Conservation (phyloP, 1,140 invertebrate genomes). For the Danaus melanippus region DNA sequence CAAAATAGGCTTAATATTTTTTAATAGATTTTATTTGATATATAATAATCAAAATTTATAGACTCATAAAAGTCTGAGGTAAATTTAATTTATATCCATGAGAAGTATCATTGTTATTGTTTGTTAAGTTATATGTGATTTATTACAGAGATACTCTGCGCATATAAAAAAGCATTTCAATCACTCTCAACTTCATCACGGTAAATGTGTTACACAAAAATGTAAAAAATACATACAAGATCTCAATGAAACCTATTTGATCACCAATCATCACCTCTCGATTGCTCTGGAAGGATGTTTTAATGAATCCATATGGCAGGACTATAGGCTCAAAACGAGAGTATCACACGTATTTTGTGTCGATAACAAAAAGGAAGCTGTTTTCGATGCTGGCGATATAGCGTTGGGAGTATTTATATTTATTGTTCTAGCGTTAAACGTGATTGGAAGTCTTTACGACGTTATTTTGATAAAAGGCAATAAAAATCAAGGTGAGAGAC, state of each 20-base stretch:
- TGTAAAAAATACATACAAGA: conserved; percentile 14
- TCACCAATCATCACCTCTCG: too few species aligned
- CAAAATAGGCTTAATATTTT: too few species aligned
- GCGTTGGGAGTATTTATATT: conserved; percentile 12
- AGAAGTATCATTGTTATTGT: too few species aligned
- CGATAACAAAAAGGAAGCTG: conserved; percentile 9
- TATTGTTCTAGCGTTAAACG: conserved; percentile 10
- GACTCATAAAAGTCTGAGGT: too few species aligned
- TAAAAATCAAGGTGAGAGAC: conserved; percentile 3
- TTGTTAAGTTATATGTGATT: neutral
- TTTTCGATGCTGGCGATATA: conserved; percentile 15
- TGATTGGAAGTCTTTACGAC: conserved; percentile 23
- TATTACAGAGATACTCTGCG: conserved; percentile 24
- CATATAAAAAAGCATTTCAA: conserved; percentile 23
- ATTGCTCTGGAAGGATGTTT: conserved; percentile 19
- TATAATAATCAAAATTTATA: too few species aligned
- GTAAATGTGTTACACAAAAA: conserved; percentile 21
- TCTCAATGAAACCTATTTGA: conserved; percentile 3
- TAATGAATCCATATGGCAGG: conserved; percentile 18
- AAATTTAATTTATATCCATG: too few species aligned
- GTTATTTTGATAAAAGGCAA: conserved; percentile 5
- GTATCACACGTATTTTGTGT: conserved; percentile 14
- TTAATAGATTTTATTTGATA: too few species aligned
- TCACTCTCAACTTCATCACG: conserved; percentile 18
- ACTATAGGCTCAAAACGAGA: conserved; percentile 20